Evolutionary conservation across 2,113 vertebrate genomes (phyloP), one percentile per base, ranked within the genome.

Genomic region (Hippocampus abdominalis): DNA sequence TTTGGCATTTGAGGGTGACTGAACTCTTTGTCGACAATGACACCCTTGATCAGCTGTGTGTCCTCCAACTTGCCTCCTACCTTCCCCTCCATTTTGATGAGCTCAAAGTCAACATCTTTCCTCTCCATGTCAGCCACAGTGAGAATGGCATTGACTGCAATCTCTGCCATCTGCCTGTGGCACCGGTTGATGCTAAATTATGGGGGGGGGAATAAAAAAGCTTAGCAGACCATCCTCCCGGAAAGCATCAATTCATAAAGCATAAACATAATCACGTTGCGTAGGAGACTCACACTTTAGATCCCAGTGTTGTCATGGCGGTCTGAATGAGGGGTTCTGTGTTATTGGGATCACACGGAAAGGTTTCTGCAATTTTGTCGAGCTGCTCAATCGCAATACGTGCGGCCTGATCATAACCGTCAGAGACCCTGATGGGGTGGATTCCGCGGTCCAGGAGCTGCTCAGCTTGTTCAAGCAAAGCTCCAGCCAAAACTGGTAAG

Each of bases 1-100:
- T 99, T 99, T 39, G 97, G 96, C 97, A 99, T 99, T 88, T 99
- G 97, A 0, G 97, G 97, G 85, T 99, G 97, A 82, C 97, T 99
- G 91, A 99, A 99, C 78, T 99, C 97, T 89, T 99, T 99, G 86
- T 99, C 97, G 69, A 99, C 93, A 18, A 99, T 90, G 51, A 99
- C 97, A 21, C 97, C 97, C 90, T 98, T 98, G 69, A 99, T 91
- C 27, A 99, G 90, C 77, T 96, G 94, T 0, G 96, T 99, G 84
- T 99, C 97, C 80, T 99, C 97, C 87, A 99, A 89, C 81, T 97
- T 94, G 21, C 97, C 97, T 65, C 97, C 97, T 54, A 98, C 96
- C 88, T 99, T 99, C 66, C 97, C 97, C 88, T 99, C 97, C 76
- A 99, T 94, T 89, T 99, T 99, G 84, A 99, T 98, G 54, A 99